Evolutionary conservation across 2,888 invertebrate genomes (phyloP).

Genomic region (Terebella lapidaria): DNA sequence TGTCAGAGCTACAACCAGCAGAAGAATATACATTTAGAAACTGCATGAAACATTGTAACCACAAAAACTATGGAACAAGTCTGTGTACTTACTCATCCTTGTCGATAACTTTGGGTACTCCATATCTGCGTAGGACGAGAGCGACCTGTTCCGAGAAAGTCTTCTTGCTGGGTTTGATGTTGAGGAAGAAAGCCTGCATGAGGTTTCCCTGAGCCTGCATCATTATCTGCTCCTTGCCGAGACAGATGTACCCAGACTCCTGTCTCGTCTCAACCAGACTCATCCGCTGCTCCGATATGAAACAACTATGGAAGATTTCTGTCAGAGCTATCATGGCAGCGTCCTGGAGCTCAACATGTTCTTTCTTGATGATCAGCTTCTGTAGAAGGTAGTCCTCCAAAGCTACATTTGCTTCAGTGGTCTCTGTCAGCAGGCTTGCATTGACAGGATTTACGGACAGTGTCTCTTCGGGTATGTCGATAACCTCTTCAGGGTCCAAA

Average conservation of each 20-base stretch:
- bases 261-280: constrained; percentile 30
- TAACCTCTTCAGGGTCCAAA: constrained; percentile 30
- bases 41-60: too few relatives aligned
- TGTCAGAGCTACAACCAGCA: constrained; percentile 23
- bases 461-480: constrained; percentile 36
- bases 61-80: neutral
- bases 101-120: constrained; percentile 38
- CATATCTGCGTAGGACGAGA: constrained; percentile 41
- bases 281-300: constrained; percentile 43
- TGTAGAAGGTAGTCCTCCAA: constrained; percentile 39
- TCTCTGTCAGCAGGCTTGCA: constrained; percentile 36
- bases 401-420: constrained; percentile 36
- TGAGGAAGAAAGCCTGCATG: constrained; percentile 40
- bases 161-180: constrained; percentile 39
- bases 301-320: constrained; percentile 51
- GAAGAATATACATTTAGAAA: too few relatives aligned
- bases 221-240: constrained; percentile 47
- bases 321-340: constrained; percentile 41
- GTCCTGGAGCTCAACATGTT: constrained; percentile 31
- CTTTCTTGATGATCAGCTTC: constrained; percentile 29
- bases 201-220: constrained; percentile 42
- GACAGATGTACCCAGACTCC: constrained; percentile 46
- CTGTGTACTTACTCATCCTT: constrained; percentile 32
- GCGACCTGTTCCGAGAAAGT: constrained; percentile 41
- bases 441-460: constrained; percentile 39